phyloP scores from a whole-genome alignment of 2,113 vertebrate genomes.

The Plectropomus leopardus region DNA sequence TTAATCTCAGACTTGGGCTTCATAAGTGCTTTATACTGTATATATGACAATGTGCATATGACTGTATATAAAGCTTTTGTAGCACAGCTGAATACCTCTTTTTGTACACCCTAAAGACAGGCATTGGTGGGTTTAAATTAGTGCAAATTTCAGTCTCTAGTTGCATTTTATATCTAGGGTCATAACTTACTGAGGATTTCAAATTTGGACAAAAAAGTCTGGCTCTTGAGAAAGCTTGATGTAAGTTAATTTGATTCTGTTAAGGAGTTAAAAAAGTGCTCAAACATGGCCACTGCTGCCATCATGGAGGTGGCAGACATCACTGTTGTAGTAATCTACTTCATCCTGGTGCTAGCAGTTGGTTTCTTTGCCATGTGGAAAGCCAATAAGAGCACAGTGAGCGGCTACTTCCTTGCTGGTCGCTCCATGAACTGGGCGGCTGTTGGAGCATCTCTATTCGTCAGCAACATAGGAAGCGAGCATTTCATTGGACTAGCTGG shows the following conservation, averaged over 20 bases:
- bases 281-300: slow-evolving; percentile 35
- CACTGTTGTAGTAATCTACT: slow-evolving; percentile 92
- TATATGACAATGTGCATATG: background rate
- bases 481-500: slow-evolving; percentile 98
- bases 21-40: background rate
- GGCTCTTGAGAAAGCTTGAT: no score
- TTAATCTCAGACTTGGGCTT: background rate
- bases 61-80: background rate
- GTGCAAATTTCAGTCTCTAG: no score
- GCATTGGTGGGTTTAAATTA: background rate
- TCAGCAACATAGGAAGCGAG: slow-evolving; percentile 99
- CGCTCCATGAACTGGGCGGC: slow-evolving; percentile 96
- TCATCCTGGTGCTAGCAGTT: slow-evolving; percentile 92
- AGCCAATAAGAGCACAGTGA: slow-evolving; percentile 93
- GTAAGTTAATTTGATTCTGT: background rate
- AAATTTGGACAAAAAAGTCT: background rate
- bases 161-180: no score
- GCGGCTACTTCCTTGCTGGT: slow-evolving; percentile 96
- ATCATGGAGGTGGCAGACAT: slow-evolving; percentile 93
- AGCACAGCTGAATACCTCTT: background rate
- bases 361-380: slow-evolving; percentile 96
- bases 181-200: no score
- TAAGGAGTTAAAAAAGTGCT: background rate
- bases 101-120: background rate
- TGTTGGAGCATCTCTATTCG: slow-evolving; percentile 95